Evolutionary conservation across 2,888 invertebrate genomes (phyloP).

Genomic region (Andrena haemorrhoa): DNA sequence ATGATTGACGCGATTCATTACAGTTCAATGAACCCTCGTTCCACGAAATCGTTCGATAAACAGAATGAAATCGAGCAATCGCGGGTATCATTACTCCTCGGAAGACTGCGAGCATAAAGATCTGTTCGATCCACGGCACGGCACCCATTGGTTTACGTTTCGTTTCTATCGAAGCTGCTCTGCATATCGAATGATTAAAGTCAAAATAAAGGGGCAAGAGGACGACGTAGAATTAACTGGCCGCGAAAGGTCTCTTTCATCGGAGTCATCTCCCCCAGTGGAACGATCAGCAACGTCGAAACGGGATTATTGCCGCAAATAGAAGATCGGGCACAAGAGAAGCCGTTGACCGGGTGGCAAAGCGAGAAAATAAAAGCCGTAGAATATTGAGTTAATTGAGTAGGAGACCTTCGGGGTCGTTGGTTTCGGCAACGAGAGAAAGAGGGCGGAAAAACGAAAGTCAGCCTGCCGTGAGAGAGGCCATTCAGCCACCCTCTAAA

Average conservation of each 20-base stretch:
- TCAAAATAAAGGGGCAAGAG: neutral
- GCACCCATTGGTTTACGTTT: neutral
- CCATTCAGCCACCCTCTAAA: conserved; percentile 37
- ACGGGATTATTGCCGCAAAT: neutral
- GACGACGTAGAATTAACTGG: neutral
- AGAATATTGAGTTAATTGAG: conserved; percentile 58
- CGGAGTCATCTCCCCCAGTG: neutral
- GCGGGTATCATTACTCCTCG: neutral
- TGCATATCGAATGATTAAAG: neutral
- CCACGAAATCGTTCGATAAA: neutral
- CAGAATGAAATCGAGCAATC: conserved; percentile 7
- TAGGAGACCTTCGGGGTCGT: conserved; percentile 34
- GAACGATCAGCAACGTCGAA: conserved; percentile 4
- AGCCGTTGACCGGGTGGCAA: neutral
- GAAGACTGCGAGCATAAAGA: neutral
- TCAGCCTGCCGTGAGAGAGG: conserved; percentile 27
- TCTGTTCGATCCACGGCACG: neutral
- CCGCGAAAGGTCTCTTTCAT: neutral
- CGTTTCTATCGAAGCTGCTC: neutral
- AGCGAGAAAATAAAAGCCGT: conserved; percentile 32
- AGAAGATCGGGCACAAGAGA: neutral
- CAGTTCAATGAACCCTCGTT: conserved; percentile 15
- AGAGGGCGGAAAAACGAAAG: conserved; percentile 49
- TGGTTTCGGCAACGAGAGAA: conserved; percentile 35
- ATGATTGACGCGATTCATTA: conserved; percentile 1